Conservation (phyloP, 2,888 invertebrate species). For the Campopleginae sp. region DNA sequence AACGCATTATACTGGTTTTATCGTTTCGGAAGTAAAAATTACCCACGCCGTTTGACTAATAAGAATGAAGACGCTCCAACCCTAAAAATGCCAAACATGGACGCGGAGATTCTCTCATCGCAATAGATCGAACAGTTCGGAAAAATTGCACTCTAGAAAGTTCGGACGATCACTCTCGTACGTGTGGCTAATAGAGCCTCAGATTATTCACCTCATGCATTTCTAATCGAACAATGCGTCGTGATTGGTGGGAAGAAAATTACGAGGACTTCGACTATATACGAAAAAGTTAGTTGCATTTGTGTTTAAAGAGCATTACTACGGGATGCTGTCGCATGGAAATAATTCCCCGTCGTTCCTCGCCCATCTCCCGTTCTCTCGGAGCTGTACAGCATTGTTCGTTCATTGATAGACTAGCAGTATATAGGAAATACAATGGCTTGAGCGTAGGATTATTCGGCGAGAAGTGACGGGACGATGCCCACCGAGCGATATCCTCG, state of each 20-base stretch:
- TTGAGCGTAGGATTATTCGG: constrained; percentile 60
- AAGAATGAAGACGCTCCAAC: background rate
- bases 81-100: background rate
- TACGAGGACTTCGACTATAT: background rate
- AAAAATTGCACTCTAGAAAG: background rate
- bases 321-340: constrained; percentile 38
- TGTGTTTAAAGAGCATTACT: background rate
- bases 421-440: constrained; percentile 48
- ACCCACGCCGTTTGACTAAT: background rate
- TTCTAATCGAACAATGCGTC: background rate
- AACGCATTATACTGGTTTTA: background rate
- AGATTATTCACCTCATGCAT: background rate
- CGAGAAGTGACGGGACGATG: constrained; percentile 59
- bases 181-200: too few species aligned
- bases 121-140: background rate
- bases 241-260: background rate
- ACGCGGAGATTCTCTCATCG: background rate
- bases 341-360: constrained; percentile 54
- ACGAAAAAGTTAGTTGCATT: background rate
- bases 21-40: background rate
- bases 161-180: background rate
- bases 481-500: constrained; percentile 25
- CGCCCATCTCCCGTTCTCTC: constrained; percentile 30
- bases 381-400: constrained; percentile 36
- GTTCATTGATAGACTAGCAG: constrained; percentile 41